Conservation (phyloP, 1,140 invertebrate genomes). For the Neomicropteryx cornuta region DNA sequence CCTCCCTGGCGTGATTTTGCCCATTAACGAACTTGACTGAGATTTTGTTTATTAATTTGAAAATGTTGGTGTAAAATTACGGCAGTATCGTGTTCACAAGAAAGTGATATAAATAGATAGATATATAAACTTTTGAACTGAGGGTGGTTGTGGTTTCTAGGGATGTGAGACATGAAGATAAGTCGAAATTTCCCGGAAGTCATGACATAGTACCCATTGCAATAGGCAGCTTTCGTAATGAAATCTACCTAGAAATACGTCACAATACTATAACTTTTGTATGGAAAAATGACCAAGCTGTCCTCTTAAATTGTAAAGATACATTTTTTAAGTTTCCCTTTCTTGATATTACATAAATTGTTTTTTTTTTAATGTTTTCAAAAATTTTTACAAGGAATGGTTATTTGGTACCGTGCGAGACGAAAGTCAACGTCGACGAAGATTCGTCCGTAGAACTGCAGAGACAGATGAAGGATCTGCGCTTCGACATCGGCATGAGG, state of each 20-base stretch:
- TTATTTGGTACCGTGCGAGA: slow-evolving; percentile 25
- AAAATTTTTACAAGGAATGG: slow-evolving; percentile 18
- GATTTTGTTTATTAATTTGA: too few relatives aligned
- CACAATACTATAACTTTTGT: not conserved
- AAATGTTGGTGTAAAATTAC: too few relatives aligned
- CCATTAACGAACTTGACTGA: too few relatives aligned
- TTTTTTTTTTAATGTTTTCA: not conserved
- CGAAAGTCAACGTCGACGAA: slow-evolving; percentile 33
- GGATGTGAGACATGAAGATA: too few relatives aligned
- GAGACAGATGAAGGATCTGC: slow-evolving; percentile 49
- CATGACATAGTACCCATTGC: too few relatives aligned
- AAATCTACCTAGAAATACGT: not conserved
- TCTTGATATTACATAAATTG: not conserved
- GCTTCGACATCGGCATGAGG: slow-evolving; percentile 59
- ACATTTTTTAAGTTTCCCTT: not conserved
- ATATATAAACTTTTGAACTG: too few relatives aligned
- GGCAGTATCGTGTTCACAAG: too few relatives aligned
- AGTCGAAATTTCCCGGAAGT: too few relatives aligned
- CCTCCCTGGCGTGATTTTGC: too few relatives aligned
- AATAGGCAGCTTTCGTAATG: not conserved
- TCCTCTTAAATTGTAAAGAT: not conserved
- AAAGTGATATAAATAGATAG: too few relatives aligned
- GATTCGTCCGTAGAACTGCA: slow-evolving; percentile 44
- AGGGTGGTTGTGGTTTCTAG: too few relatives aligned
- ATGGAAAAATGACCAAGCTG: not conserved